A percentile compares a stretch with the other conserved stretches of the same genome.
Conservation (phyloP, 2,797 vertebrate genomes). For the Dallia pectoralis region DNA sequence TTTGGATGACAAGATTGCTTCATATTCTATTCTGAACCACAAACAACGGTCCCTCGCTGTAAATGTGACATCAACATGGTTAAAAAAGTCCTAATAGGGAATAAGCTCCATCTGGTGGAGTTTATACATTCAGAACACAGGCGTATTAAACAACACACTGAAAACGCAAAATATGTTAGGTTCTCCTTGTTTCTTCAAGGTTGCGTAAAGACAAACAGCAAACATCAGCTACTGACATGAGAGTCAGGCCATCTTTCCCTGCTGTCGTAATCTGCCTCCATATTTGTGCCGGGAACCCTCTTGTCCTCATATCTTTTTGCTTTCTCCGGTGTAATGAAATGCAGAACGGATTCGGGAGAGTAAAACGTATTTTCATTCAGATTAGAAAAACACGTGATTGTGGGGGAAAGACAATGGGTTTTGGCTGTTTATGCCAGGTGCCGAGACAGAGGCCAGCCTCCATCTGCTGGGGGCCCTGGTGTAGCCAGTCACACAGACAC, state of each 20-base stretch:
- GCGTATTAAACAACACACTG: neutral
- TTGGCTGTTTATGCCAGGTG: slow-evolving; percentile 72
- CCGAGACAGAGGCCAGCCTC: slow-evolving; percentile 69
- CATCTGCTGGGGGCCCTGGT: slow-evolving; percentile 75
- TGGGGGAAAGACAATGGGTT: slow-evolving; percentile 64
- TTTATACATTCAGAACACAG: neutral
- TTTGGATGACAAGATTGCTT: slow-evolving; percentile 37
- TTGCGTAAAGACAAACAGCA: neutral
- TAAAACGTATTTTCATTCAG: slow-evolving; percentile 37
- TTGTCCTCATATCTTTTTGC: slow-evolving; percentile 32
- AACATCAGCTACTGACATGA: slow-evolving; percentile 40
- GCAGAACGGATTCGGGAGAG: slow-evolving; percentile 33
- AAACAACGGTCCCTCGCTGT: slow-evolving; percentile 45
- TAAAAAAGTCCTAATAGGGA: neutral
- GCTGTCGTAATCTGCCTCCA: neutral
- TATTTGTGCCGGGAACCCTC: neutral
- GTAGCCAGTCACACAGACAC: slow-evolving; percentile 56
- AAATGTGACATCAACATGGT: neutral
- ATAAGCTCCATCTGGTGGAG: neutral
- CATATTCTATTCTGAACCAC: slow-evolving; percentile 23
- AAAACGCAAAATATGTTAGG: neutral
- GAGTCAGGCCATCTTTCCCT: slow-evolving; percentile 34
- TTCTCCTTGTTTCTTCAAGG: neutral
- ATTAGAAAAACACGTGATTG: slow-evolving; percentile 39
- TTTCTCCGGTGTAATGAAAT: slow-evolving; percentile 19